Evolutionary conservation across 2,113 vertebrate species (phyloP), one percentile per base, ranked within the genome.

Genomic region (Hemiprocne comata): DNA sequence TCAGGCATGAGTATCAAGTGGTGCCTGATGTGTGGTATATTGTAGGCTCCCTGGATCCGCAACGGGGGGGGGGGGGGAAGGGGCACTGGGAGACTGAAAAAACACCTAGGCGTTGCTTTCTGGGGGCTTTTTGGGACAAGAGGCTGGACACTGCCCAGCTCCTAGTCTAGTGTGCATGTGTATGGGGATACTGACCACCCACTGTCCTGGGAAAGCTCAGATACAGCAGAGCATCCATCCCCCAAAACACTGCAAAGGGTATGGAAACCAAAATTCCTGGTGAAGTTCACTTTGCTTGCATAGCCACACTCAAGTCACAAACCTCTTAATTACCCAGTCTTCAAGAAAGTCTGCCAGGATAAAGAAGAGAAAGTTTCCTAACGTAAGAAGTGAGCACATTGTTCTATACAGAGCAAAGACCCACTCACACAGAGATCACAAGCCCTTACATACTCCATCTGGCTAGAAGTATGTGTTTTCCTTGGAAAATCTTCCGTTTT

Each of bases 111-210:
- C n/a, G n/a, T n/a, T n/a, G 11, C 38, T 71, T 69, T 70, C 21
- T 10, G 61, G 31, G 2, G 0, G 4, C 17, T 64, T 64, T 36
- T 21, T 21, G 4, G 25, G 36, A 18, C 4, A 12, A 0, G 1
- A 66, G 3, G 2, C 8, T 69, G 29, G 25, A 62, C 13, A 7
- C 11, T 40, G n/a, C 12, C 18, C 38, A 50, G 18, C 33, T 90
- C 21, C 26, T 46, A 40, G 15, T 40, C 11, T 69, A 40, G 7
- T 7, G 31, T 34, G 5, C 29, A 1, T 31, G 13, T 34, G 9
- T 53, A 17, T 8, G 33, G 3, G 13, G 6, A 33, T 55, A 40
- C 34, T 78, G 36, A 38, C 16, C 24, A 60, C 11, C 16, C 7
- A 31, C 4, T 11, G 11, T 40, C 42, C 61, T 26, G 12, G 19